Percentiles rank a stretch among this genome's conserved stretches.
Conservation (phyloP, 2,888 invertebrate genomes). For the Taphrorychus bicolor region DNA sequence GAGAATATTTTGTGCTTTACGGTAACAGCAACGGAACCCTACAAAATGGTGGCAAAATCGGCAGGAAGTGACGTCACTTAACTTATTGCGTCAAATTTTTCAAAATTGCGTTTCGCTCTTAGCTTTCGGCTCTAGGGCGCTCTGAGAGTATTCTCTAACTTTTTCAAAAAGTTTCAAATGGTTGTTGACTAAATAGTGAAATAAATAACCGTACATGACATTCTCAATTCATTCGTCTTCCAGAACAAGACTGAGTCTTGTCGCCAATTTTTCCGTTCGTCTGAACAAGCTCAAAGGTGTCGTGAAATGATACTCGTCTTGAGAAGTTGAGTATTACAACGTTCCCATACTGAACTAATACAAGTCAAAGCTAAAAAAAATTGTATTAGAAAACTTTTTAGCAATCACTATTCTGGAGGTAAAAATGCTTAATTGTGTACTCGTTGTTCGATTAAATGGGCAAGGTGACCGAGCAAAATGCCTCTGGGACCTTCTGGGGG, state of each 20-base stretch:
- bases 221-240: neutral
- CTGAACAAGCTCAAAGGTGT: neutral
- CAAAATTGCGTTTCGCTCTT: no score
- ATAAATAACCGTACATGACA: constrained; percentile 4
- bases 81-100: no score
- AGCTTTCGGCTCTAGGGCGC: no score
- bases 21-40: no score
- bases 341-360: neutral
- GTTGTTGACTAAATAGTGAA: no score
- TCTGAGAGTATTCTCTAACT: no score
- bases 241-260: neutral
- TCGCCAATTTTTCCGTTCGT: neutral
- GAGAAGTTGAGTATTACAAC: neutral
- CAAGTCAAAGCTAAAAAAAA: neutral
- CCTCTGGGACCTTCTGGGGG: neutral
- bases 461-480: neutral
- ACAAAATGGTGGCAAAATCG: no score
- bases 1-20: no score
- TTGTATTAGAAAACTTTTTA: neutral
- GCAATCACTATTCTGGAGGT: neutral
- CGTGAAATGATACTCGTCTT: neutral
- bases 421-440: neutral
- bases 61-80: no score
- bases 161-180: no score
- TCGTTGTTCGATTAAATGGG: neutral